Evolutionary conservation across 2,113 vertebrate genomes (phyloP).

Genomic region (Macaca mulatta): DNA sequence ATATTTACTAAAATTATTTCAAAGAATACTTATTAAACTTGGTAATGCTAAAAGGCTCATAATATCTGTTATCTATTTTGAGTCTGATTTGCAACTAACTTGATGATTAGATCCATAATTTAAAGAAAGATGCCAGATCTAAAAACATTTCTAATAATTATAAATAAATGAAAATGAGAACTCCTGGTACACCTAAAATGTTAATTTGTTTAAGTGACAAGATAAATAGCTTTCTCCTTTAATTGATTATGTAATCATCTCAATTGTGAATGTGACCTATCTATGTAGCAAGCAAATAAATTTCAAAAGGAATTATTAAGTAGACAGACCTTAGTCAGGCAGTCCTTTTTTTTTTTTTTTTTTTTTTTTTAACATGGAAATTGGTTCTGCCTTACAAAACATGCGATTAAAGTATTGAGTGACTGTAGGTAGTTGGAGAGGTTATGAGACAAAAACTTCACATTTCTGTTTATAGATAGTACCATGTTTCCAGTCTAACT

Average conservation of each 20-base stretch:
- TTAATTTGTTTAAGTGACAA: constrained; percentile 48
- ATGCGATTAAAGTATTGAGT: neutral
- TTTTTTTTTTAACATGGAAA: neutral
- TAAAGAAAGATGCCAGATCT: constrained; percentile 40
- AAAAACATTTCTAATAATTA: constrained; percentile 31
- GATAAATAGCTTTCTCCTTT: constrained; percentile 51
- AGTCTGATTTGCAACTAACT: constrained; percentile 33
- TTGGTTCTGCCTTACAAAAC: neutral
- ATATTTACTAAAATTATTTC: neutral
- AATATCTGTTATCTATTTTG: constrained; percentile 5
- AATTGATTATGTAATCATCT: constrained; percentile 30
- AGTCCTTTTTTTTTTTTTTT: neutral
- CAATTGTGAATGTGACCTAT: constrained; percentile 6
- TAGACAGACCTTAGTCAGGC: neutral
- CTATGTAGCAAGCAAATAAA: constrained; percentile 21
- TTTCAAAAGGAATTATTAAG: constrained; percentile 38
- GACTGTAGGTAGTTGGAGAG: neutral
- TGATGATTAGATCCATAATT: constrained; percentile 29
- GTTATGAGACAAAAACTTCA: neutral
- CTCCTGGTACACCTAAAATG: neutral
- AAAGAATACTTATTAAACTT: constrained; percentile 24
- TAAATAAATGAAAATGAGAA: constrained; percentile 47
- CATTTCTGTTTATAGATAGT: neutral
- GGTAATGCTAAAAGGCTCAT: neutral
- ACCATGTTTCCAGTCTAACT: neutral